Evolutionary conservation across 2,888 invertebrate genomes (phyloP), one percentile per base, ranked within the genome.

Genomic region (Scaptomyza parva): DNA sequence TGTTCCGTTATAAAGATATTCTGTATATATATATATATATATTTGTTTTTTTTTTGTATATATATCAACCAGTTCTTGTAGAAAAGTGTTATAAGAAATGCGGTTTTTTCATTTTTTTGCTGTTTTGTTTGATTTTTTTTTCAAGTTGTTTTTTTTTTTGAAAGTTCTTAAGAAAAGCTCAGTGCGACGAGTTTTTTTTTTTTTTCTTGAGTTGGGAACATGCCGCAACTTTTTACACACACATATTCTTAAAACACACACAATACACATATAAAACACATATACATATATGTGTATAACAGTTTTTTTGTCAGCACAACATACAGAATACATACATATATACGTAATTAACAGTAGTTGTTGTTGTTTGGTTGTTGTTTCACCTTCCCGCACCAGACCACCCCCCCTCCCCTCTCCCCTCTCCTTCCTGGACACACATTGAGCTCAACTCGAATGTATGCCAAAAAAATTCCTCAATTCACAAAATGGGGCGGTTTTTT

Each of bases 221-320:
- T 86, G 84, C 82, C 70, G 75, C 75, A 78, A 78, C 72, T 66
- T 70, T 70, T 57, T 64, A 67, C 73, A 83, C 86, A 61, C 33
- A 33, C 12, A 35, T 66, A 75, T 67, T 40, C n/a, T 69, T 66
- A 30, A 11, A 8, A 78, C 79, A 80, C 78, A 83, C 86, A 86
- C 80, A 84, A 67, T 80, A 80, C 78, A 78, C 82, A 84, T 71
- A 70, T 63, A 63, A 66, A 70, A 74, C 4, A 4, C 5, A 33
- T n/a, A 22, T 22, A 5, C 22, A 22, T 22, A 5, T 22, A 22
- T 22, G 28, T 28, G 64, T 86, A 76, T 33, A 22, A 83, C 80
- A n/a, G n/a, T n/a, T n/a, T n/a, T n/a, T n/a, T n/a, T 79, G 79
- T 81, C 86, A 69, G 81, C 75, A 82, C 82, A 86, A 82, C 82